A percentile compares a stretch with the other conserved stretches of the same genome.
Conservation (phyloP, 2,113 vertebrate genomes). For the Argyrosomus japonicus region DNA sequence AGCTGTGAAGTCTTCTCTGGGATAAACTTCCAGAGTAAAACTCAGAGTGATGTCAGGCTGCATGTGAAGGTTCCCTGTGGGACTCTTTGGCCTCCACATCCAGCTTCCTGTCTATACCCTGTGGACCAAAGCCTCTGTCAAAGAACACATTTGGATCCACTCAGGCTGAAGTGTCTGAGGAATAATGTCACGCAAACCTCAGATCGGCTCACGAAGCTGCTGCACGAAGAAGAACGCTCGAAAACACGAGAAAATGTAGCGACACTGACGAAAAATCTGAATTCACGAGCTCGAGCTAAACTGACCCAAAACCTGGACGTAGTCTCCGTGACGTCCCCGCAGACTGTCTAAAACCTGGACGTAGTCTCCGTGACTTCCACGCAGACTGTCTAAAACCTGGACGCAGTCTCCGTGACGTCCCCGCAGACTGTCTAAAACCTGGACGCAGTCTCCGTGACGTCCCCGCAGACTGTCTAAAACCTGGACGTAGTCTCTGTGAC, state of each 20-base stretch:
- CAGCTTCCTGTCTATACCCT: constrained; percentile 73
- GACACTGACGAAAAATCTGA: too few species aligned
- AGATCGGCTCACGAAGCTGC: background rate
- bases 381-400: too few species aligned
- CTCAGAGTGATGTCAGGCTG: constrained; percentile 16
- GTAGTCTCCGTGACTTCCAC: too few species aligned
- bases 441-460: too few species aligned
- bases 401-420: too few species aligned
- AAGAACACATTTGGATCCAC: constrained; percentile 65
- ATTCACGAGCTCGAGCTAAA: too few species aligned
- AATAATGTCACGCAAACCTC: constrained; percentile 48
- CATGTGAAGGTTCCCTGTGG: constrained; percentile 51
- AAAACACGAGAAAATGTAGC: background rate
- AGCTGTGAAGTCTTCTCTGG: background rate
- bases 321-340: too few species aligned
- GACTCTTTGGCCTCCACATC: constrained; percentile 37
- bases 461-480: too few species aligned
- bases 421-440: too few species aligned
- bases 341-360: too few species aligned
- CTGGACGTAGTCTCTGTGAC: too few species aligned
- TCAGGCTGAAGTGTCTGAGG: constrained; percentile 55
- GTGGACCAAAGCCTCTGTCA: constrained; percentile 55
- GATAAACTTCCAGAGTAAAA: background rate
- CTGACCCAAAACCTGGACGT: too few species aligned
- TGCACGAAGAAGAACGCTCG: background rate